Base-by-base conservation (phyloP, 1,140 invertebrate genomes). In the Pemphigus obesinymphae region DNA sequence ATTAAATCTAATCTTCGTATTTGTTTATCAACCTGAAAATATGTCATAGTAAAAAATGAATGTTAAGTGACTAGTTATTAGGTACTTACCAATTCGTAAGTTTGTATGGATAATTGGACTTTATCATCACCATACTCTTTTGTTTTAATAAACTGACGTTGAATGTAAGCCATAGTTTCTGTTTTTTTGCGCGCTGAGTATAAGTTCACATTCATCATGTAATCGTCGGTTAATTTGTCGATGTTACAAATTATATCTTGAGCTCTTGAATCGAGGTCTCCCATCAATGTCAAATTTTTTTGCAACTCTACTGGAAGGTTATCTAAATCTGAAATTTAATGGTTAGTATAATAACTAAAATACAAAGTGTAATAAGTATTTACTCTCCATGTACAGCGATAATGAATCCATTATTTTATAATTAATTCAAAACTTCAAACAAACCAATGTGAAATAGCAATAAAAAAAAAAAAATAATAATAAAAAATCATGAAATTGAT, bases 71-170 rank as follows among this genome's bases (percentile, higher is more conserved):
- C n/a, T n/a, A n/a, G n/a, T n/a, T n/a, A n/a, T n/a, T n/a, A n/a
- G n/a, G n/a, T n/a, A 82, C 84, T 85, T 86, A 91, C 97, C 87
- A 98, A 89, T 89, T 99, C 97, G 87, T 99, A 99, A 0, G 97
- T 98, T 88, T 98, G 96, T 87, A 98, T 98, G 1, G 97, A 96
- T 82, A 99, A 88, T 87, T 98, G 96, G 15, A 98, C 96, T 89
- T 99, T 99, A 85, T 98, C 97, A 87, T 99, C 97, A 0, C 95
- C 96, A 86, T 95, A 96, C 86, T 96, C 95, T 87, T 95, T 96
- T 20, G 95, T 94, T 87, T 96, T 96, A 84, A 94, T 94, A 85
- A 96, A 97, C 40, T 94, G 88, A 83, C 91, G 92, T 86, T 96
- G 93, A 82, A 98, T 97, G 81, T 94, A 92, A 83, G 92, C 90